phyloP scores from a whole-genome alignment of 2,888 invertebrate species.

The Augochlorella aurata region DNA sequence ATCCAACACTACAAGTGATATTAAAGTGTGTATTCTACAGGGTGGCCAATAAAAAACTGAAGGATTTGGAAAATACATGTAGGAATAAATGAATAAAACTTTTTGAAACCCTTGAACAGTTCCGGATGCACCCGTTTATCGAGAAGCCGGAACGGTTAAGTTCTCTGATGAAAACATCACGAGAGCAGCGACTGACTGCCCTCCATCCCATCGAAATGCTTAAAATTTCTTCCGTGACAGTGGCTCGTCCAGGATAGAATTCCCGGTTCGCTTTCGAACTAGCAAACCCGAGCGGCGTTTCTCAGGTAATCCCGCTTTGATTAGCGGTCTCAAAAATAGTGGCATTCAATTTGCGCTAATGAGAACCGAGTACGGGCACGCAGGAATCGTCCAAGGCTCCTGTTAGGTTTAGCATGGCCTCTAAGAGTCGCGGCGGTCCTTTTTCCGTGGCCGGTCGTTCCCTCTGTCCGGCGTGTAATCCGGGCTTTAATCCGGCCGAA shows the following conservation, averaged over 20 bases:
- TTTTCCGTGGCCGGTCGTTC: background rate
- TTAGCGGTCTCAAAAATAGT: background rate
- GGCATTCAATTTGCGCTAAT: slow-evolving; percentile 4
- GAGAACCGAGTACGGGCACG: background rate
- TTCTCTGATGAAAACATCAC: too few relatives aligned
- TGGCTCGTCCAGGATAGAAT: background rate
- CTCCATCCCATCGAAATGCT: too few relatives aligned
- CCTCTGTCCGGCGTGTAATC: slow-evolving; percentile 34
- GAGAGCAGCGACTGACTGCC: too few relatives aligned
- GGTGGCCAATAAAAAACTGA: too few relatives aligned
- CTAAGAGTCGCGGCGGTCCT: background rate
- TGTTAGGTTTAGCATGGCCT: background rate
- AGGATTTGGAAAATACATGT: too few relatives aligned
- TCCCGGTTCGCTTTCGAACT: background rate
- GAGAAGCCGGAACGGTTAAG: too few relatives aligned
- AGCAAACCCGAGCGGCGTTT: background rate
- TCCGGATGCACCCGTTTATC: too few relatives aligned
- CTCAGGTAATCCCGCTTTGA: background rate
- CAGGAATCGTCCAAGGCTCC: background rate
- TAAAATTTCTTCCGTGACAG: background rate
- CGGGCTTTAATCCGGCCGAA: slow-evolving; percentile 39
- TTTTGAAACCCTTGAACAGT: too few relatives aligned
- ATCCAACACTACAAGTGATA: too few relatives aligned
- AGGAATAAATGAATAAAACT: too few relatives aligned
- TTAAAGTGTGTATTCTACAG: too few relatives aligned